Conservation (phyloP, 2,888 invertebrate species). For the Limnephilus auricula region DNA sequence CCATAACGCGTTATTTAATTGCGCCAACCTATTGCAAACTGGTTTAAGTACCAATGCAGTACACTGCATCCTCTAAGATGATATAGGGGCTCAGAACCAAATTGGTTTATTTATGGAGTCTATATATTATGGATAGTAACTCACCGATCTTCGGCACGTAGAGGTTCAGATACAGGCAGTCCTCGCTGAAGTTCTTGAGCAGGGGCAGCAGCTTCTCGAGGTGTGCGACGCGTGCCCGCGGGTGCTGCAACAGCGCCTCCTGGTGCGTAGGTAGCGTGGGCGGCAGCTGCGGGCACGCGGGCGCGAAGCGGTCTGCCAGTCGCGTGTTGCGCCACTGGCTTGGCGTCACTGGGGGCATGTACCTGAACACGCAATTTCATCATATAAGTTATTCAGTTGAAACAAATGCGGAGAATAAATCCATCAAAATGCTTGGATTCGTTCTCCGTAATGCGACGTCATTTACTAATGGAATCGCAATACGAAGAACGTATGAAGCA, state of each 20-base stretch:
- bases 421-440: too few species aligned
- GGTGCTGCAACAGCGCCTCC: slow-evolving; percentile 84
- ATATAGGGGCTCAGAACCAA: neutral
- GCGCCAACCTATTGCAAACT: too few species aligned
- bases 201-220: slow-evolving; percentile 90
- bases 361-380: slow-evolving; percentile 74
- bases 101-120: neutral
- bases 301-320: slow-evolving; percentile 88
- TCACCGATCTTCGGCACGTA: slow-evolving; percentile 92
- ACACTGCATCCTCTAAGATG: too few species aligned
- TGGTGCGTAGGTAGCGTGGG: slow-evolving; percentile 73
- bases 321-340: slow-evolving; percentile 91
- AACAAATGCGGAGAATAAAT: too few species aligned
- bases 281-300: slow-evolving; percentile 92
- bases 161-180: slow-evolving; percentile 97
- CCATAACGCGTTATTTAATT: too few species aligned
- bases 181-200: slow-evolving; percentile 96
- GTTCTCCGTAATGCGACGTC: too few species aligned
- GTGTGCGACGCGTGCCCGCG: slow-evolving; percentile 89
- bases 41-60: too few species aligned
- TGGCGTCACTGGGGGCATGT: slow-evolving; percentile 96
- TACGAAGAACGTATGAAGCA: too few species aligned
- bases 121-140: slow-evolving; percentile 66
- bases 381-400: too few species aligned
- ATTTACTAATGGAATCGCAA: too few species aligned